Evolutionary conservation across 2,888 invertebrate species (phyloP).

Genomic region (Sphaeridia pumilis): DNA sequence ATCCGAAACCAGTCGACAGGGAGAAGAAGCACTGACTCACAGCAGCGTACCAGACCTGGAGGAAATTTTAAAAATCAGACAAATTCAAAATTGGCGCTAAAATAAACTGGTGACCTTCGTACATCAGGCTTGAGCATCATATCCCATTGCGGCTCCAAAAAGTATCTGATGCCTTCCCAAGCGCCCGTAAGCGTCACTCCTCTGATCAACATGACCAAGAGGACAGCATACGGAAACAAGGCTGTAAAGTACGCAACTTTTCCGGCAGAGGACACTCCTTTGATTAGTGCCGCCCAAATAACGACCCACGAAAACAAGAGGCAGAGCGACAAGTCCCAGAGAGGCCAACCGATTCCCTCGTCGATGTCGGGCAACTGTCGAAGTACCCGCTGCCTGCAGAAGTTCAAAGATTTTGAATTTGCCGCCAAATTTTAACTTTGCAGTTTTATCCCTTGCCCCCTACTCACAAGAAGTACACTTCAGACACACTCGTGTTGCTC

Average conservation of each 20-base stretch:
- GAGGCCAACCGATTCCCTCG: slow-evolving; percentile 1
- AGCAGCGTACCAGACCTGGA: slow-evolving; percentile 66
- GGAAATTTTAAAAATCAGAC: too few relatives aligned
- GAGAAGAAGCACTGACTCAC: slow-evolving; percentile 71
- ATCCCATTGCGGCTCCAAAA: slow-evolving; percentile 65
- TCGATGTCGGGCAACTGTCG: background rate
- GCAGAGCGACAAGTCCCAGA: slow-evolving; percentile 38
- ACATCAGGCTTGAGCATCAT: slow-evolving; percentile 49
- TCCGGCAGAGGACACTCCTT: slow-evolving; percentile 64
- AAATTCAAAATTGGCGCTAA: too few relatives aligned
- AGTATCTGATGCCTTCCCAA: slow-evolving; percentile 57
- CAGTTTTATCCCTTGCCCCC: too few relatives aligned
- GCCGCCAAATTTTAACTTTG: too few relatives aligned
- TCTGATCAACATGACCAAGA: slow-evolving; percentile 57
- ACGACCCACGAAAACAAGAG: slow-evolving; percentile 56
- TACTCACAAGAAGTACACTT: slow-evolving; percentile 47
- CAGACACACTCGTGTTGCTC: slow-evolving; percentile 43
- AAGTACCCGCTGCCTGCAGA: background rate
- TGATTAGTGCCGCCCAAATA: slow-evolving; percentile 56
- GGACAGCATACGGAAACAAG: slow-evolving; percentile 67
- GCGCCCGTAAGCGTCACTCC: slow-evolving; percentile 53
- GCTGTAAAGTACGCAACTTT: slow-evolving; percentile 80
- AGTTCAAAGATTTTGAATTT: too few relatives aligned
- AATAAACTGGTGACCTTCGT: background rate
- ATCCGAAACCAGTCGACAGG: slow-evolving; percentile 51